Evolutionary conservation across 2,797 vertebrate genomes (phyloP).

Genomic region (Pseudocheirus occidentalis): DNA sequence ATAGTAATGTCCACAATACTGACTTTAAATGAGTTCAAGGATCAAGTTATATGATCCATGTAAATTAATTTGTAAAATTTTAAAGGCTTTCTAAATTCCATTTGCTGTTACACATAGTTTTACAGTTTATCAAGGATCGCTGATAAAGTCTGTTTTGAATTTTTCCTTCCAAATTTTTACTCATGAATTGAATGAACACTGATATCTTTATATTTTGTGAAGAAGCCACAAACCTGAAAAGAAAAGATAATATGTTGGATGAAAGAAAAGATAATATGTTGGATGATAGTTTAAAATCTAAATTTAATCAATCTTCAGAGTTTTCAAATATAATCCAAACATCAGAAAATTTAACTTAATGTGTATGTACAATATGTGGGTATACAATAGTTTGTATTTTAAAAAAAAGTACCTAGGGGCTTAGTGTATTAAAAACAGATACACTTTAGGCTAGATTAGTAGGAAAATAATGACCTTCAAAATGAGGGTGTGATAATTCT

Average conservation of each 20-base stretch:
- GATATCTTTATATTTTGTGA: not conserved
- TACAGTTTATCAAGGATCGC: not conserved
- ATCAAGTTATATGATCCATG: not conserved
- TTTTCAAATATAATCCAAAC: not conserved
- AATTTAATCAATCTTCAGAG: not conserved
- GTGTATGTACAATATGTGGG: not conserved
- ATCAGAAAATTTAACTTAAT: not conserved
- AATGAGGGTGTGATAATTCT: not conserved
- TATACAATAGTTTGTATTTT: not conserved
- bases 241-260: too few relatives aligned
- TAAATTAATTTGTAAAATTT: not conserved
- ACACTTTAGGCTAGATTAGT: not conserved
- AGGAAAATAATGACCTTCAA: not conserved
- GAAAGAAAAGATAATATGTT: not conserved
- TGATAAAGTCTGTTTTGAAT: not conserved
- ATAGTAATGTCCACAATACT: not conserved
- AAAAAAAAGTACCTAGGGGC: not conserved
- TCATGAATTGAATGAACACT: not conserved
- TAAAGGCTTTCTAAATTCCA: not conserved
- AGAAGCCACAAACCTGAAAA: not conserved
- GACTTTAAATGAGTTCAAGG: not conserved
- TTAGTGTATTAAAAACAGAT: not conserved
- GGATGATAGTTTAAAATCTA: not conserved
- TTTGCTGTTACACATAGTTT: not conserved
- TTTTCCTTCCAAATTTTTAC: not conserved